Evolutionary conservation across 2,888 invertebrate genomes (phyloP).

Genomic region (Caenorhabditis macrosperma): DNA sequence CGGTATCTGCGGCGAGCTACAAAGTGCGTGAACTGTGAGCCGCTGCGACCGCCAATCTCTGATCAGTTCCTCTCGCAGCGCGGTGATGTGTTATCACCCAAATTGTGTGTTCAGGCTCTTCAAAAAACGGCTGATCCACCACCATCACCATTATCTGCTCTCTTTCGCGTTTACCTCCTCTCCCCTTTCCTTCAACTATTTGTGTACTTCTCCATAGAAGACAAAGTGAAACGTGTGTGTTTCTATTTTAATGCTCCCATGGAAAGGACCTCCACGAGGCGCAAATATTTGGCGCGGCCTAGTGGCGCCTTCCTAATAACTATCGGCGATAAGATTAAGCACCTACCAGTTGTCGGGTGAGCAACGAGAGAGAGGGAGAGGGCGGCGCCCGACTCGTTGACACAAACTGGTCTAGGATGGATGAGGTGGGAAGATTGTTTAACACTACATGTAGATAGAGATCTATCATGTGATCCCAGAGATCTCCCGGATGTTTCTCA

Average conservation of each 20-base stretch:
- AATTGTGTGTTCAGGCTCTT: constrained; percentile 51
- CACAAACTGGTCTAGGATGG: constrained; percentile 47
- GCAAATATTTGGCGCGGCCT: constrained; percentile 53
- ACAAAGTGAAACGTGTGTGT: constrained; percentile 27
- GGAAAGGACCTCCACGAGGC: constrained; percentile 51
- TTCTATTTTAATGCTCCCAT: constrained; percentile 37
- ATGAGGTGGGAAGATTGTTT: constrained; percentile 16
- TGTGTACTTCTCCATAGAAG: constrained; percentile 26
- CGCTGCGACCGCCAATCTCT: constrained; percentile 31
- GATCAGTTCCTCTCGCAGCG: constrained; percentile 28
- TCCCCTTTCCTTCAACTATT: constrained; percentile 21
- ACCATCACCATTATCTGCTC: constrained; percentile 39
- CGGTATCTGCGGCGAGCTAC: constrained; percentile 2
- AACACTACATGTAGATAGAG: constrained; percentile 28
- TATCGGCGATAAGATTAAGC: constrained; percentile 41
- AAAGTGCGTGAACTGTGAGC: constrained; percentile 53
- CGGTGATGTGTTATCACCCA: constrained; percentile 44
- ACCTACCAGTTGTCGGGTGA: constrained; percentile 43
- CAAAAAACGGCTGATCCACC: constrained; percentile 35
- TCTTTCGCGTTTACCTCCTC: constrained; percentile 3
- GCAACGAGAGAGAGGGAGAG: constrained; percentile 19
- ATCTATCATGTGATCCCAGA: constrained; percentile 37
- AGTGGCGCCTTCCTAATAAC: constrained; percentile 51
- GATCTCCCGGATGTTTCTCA: constrained; percentile 28
- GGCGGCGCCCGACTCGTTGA: constrained; percentile 33